Conservation (phyloP, 1,140 invertebrate species). For the Heliconius nattereri region DNA sequence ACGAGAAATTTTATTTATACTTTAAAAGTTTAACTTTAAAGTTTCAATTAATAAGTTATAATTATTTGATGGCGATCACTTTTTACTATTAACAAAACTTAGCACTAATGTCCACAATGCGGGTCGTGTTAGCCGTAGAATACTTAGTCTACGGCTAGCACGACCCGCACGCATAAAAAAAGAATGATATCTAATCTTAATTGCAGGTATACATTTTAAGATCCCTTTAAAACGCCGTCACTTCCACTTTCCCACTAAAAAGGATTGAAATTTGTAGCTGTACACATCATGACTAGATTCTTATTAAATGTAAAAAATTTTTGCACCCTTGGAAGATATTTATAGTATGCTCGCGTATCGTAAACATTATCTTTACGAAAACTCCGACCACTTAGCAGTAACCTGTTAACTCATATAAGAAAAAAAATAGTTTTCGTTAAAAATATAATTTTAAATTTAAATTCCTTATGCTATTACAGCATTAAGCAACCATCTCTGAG, state of each 20-base stretch:
- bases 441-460: not conserved
- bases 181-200: too few species aligned
- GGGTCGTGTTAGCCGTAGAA: too few species aligned
- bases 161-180: too few species aligned
- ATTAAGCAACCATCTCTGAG: not conserved
- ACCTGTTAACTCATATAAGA: not conserved
- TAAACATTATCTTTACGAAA: not conserved
- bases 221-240: too few species aligned
- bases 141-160: too few species aligned
- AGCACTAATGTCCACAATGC: too few species aligned
- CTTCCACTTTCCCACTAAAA: too few species aligned
- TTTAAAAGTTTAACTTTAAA: not conserved
- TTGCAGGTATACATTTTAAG: too few species aligned
- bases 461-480: not conserved
- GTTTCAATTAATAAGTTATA: not conserved
- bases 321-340: not conserved
- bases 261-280: too few species aligned
- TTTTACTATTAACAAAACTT: not conserved
- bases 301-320: not conserved
- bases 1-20: not conserved
- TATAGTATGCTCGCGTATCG: not conserved
- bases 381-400: not conserved
- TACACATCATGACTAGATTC: not conserved
- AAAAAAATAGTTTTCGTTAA: too few species aligned
- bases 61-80: not conserved